Base-by-base conservation (phyloP, 2,888 invertebrate genomes). In the Barypeithes pellucidus region DNA sequence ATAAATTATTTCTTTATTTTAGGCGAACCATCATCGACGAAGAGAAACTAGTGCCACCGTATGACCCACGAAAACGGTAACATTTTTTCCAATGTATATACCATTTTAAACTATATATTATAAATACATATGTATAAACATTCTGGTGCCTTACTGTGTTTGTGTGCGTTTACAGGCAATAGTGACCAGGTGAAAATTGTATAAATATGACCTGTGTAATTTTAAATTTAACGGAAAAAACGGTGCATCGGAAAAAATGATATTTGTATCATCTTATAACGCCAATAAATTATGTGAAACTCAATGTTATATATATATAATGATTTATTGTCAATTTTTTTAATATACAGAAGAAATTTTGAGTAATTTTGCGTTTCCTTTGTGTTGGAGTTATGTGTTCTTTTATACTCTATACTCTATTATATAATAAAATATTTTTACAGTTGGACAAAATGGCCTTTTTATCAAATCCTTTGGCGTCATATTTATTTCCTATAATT, bases 321-420 rank as follows among this genome's bases (percentile, higher is more conserved):
- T 85, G 85, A 83, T 85, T 85, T 85, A 85, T 85, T 84, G 85
- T 85, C 85, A 85, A 85, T 86, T 86, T 86, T 85, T 86, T 86
- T 84, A 85, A 85, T 85, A 86, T 85, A 85, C 84, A 85, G 82
- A 69, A 84, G 80, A 84, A 85, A 84, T 82, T 84, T 84, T 83
- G 79, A 79, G 75, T 77, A 72, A 71, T 47, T 39, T 52, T 72
- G 63, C 57, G 63, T 74, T 73, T 72, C 45, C 65, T 72, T 74
- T 50, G 43, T 65, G 33, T 72, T 68, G 52, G 39, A 45, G 61
- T 71, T 62, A 62, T 72, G 67, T 74, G 70, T 74, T 70, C 66
- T 71, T 74, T 74, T 74, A 69, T 73, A 70, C 67, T 61, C n/a
- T n/a, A n/a, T n/a, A 65, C 66, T 29, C 52, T 62, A 67, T 68